Percentiles rank a stretch among this genome's conserved stretches.
Conservation (phyloP, 2,888 invertebrate genomes). For the Caenorhabditis japonica region DNA sequence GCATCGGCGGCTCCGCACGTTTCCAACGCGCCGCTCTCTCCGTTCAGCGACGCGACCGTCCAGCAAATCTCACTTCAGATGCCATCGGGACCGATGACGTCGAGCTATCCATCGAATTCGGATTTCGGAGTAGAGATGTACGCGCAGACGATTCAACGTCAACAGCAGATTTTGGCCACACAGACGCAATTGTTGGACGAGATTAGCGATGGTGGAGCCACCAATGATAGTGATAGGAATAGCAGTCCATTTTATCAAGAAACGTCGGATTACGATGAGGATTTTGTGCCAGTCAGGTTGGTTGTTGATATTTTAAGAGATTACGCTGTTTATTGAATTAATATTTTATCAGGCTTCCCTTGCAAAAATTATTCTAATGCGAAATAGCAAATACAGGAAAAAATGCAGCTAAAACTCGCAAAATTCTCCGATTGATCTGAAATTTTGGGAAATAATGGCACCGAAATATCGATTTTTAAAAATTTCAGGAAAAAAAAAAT, state of each 20-base stretch:
- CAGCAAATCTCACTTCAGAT: constrained; percentile 25
- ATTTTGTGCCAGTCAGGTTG: constrained; percentile 59
- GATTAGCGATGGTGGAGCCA: constrained; percentile 51
- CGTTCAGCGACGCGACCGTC: constrained; percentile 18
- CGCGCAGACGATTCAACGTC: constrained; percentile 23
- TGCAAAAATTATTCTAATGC: too few species aligned
- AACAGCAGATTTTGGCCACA: constrained; percentile 11
- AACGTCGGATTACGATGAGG: constrained; percentile 62
- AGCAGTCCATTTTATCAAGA: constrained; percentile 59
- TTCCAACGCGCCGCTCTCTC: constrained; percentile 16
- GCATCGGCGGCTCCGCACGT: constrained; percentile 11
- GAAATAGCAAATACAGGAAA: too few species aligned
- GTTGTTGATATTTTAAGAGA: not conserved
- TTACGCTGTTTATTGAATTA: too few species aligned
- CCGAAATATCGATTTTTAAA: too few species aligned
- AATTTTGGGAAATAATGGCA: too few species aligned
- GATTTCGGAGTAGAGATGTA: constrained; percentile 32
- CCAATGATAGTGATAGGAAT: constrained; percentile 59
- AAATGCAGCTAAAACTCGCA: too few species aligned
- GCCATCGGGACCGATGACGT: constrained; percentile 11
- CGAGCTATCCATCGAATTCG: constrained; percentile 4
- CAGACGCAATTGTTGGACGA: constrained; percentile 33
- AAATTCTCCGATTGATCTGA: too few species aligned
- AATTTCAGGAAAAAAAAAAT: too few species aligned
- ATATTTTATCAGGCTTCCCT: too few species aligned